Base-by-base conservation (phyloP, 2,113 vertebrate species). In the Uropsilus gracilis region DNA sequence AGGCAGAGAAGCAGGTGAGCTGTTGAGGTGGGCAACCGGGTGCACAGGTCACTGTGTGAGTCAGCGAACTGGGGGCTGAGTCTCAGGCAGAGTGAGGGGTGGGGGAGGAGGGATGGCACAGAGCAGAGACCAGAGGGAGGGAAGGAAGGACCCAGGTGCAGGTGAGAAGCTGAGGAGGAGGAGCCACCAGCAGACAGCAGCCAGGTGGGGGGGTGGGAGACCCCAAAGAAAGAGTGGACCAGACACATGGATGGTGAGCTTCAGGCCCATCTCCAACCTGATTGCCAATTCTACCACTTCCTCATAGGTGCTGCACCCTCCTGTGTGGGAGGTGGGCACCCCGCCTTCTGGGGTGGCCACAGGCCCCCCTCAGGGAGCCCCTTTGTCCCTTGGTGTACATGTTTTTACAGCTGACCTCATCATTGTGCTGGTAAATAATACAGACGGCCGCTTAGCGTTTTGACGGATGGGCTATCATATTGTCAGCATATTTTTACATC, bases 1-100 rank as follows among this genome's bases (percentile, higher is more conserved):
- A 85, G 22, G 42, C 8, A n/a, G 28, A 39, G 7, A 63, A 24
- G 22, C 34, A 66, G 14, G n/a, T 32, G 55, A 76, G 34, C 34
- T 57, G 39, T 50, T 34, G n/a, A 14, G 22, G 22, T 12, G 57
- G 16, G 57, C 14, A 53, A 48, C 28, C n/a, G 42, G 57, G 78
- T 3, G 66, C 18, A 3, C 13, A 12, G 73, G n/a, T 6, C 3
- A 0, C 37, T 55, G 10, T 55, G 10, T 28, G 20, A 32, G n/a
- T 2, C 66, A 2, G 12, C 9, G 42, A 48, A 8, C 5, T n/a
- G 5, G 26, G 6, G 1, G 4, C 30, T 6, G 53, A 24, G 34
- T 10, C 7, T 69, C 18, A 39, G 34, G 66, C 64, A 69, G n/a
- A 7, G 9, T n/a, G 37, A 8, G 20, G 63, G 7, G 26, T n/a